These are phyloP conservation scores for Anagrus nilaparvatae DNA, from an alignment of 1,140 invertebrate genomes.

Conservation along the genomic window DNA sequence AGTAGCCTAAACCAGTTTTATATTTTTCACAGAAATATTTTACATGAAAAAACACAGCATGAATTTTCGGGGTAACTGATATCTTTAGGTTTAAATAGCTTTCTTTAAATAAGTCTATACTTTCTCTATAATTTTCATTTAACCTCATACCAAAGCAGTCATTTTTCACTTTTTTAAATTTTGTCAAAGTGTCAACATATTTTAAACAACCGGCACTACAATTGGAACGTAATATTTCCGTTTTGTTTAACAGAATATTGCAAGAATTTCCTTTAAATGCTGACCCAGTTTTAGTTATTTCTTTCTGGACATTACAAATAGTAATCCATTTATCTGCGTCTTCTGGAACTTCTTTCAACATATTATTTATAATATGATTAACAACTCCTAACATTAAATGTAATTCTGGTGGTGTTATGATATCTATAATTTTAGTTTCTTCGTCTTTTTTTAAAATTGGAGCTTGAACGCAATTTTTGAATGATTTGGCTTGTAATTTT, in stretches of 20 bases:
- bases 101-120: not conserved
- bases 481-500: not conserved
- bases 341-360: slow-evolving; percentile 1
- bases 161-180: slow-evolving; percentile 6
- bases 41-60: slow-evolving; percentile 5
- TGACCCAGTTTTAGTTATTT: not conserved
- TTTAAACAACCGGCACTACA: slow-evolving; percentile 1
- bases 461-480: slow-evolving; percentile 8
- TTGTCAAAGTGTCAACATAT: slow-evolving; percentile 4
- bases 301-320: slow-evolving; percentile 1
- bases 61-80: slow-evolving; percentile 1
- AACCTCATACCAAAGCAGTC: slow-evolving; percentile 1
- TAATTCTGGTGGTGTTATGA: slow-evolving; percentile 8
- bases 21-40: not conserved
- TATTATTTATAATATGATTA: slow-evolving; percentile 3
- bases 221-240: not conserved
- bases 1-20: slow-evolving; percentile 4
- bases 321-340: not conserved
- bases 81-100: slow-evolving; percentile 6
- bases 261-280: slow-evolving; percentile 7
- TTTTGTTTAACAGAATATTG: slow-evolving; percentile 5
- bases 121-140: slow-evolving; percentile 1
- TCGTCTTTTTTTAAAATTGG: slow-evolving; percentile 1
- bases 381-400: slow-evolving; percentile 7
- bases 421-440: not conserved